A percentile compares a stretch with the other conserved stretches of the same genome.
Conservation (phyloP, 2,797 vertebrate genomes). For the Platyrinchus mystaceus region DNA sequence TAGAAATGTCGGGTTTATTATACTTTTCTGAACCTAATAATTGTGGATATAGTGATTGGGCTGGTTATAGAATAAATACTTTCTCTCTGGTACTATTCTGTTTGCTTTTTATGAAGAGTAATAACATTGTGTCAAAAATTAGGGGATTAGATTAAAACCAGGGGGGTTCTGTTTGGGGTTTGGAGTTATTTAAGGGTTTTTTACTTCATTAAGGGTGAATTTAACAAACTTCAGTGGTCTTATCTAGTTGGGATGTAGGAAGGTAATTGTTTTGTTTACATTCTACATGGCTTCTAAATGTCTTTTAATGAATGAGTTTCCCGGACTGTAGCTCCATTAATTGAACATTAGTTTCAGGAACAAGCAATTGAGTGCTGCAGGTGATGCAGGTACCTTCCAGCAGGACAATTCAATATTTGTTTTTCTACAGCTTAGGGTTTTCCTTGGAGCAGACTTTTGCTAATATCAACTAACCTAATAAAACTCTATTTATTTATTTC, state of each 20-base stretch:
- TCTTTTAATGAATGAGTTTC: neutral
- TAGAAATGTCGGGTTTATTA: rapidly evolving
- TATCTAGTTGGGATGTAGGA: neutral
- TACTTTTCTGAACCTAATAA: neutral
- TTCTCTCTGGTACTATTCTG: neutral
- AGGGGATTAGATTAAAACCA: neutral
- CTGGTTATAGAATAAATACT: neutral
- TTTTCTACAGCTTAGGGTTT: neutral
- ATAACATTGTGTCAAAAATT: neutral
- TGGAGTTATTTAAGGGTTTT: neutral
- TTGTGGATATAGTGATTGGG: neutral
- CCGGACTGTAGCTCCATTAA: neutral
- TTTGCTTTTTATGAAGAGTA: neutral
- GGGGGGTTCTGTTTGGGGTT: rapidly evolving
- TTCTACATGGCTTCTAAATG: neutral
- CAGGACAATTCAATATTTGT: neutral
- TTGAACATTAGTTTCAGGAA: neutral
- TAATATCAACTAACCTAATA: neutral
- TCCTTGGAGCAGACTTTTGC: neutral
- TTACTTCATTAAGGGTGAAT: neutral
- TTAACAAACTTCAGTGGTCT: neutral
- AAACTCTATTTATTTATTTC: conserved; percentile 13
- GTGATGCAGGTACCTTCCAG: neutral
- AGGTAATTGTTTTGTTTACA: neutral
- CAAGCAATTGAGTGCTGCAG: neutral